Evolutionary conservation across 64 coral and sea anemone genomes (phyloP), one percentile per base, ranked within the genome.

Genomic region (Astreopora myriophthalma): DNA sequence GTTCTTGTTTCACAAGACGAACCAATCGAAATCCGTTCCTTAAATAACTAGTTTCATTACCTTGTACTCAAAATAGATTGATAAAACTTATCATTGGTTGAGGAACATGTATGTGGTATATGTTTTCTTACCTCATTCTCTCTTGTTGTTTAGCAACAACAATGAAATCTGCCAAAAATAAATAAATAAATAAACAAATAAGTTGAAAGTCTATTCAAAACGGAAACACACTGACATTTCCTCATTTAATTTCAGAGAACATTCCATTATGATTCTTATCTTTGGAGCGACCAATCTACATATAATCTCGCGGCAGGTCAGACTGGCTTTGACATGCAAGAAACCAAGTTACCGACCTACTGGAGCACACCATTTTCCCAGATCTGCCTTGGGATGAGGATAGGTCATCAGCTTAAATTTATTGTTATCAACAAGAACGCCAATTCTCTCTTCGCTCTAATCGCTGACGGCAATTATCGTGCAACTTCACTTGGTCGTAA

Each of bases 311-410:
- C 13, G 0, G 71, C 44, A 60, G 86, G 86, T 11, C 25, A 51
- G 42, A 76, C 71, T 61, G 69, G 69, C 6, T 32, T 76, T 6
- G 66, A 89, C 39, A 48, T 52, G 34, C 26, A 52, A 40, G 70
- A 89, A 34, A 89, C 71, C 3, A 89, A 76, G n/a, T 7, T 89
- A 22, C 86, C 86, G 20, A 74, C 86, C 5, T 89, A 75, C 71
- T 89, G 86, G 86, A 73, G 34, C 8, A 89, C 86, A 23, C 69
- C 69, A 0, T 89, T 89, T 48, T 35, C 28, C 1, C 76, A 32
- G 17, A 26, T 89, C 3, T 89, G 86, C 28, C 55, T 89, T 6
- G 86, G 86, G 12, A 76, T 89, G 86, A 89, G 57, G 34, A 34
- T 89, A 1, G 73, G 86, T 8, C 34, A 37, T 32, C 70, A 73